A percentile compares a stretch with the other conserved stretches of the same genome.
Conservation (phyloP, 1,140 invertebrate genomes). For the Calycopis cecrops region DNA sequence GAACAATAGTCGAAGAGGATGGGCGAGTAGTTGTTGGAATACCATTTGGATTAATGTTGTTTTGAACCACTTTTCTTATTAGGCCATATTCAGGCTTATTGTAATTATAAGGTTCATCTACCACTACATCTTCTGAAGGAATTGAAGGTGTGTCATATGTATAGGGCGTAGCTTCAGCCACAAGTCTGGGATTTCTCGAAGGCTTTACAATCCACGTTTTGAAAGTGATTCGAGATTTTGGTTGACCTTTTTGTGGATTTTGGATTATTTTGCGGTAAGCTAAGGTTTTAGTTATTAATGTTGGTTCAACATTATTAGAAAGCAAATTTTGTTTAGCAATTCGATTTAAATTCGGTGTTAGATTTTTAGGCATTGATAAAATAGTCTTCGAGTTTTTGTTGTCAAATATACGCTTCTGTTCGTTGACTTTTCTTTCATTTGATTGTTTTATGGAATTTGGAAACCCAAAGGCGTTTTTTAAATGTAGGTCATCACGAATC, state of each 20-base stretch:
- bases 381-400: constrained; percentile 3
- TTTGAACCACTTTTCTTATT: constrained; percentile 4
- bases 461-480: too few relatives aligned
- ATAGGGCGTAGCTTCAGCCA: constrained; percentile 43
- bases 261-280: constrained; percentile 47
- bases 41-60: not conserved
- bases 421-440: constrained; percentile 3
- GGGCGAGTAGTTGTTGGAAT: not conserved
- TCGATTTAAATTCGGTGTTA: not conserved
- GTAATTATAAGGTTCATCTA: constrained; percentile 21
- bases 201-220: constrained; percentile 68
- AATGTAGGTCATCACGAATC: too few relatives aligned
- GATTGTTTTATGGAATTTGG: not conserved
- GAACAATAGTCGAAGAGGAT: not conserved
- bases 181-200: constrained; percentile 42
- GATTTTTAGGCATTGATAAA: constrained; percentile 26
- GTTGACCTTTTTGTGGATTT: constrained; percentile 43
- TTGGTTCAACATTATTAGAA: constrained; percentile 43
- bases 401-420: constrained; percentile 6
- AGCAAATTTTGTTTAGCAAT: constrained; percentile 48
- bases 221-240: constrained; percentile 58
- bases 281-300: constrained; percentile 54
- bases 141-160: constrained; percentile 37
- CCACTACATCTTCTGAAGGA: constrained; percentile 18
- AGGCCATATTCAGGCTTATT: constrained; percentile 18